Evolutionary conservation across 2,113 vertebrate species (phyloP).

Genomic region (Neogale vison): DNA sequence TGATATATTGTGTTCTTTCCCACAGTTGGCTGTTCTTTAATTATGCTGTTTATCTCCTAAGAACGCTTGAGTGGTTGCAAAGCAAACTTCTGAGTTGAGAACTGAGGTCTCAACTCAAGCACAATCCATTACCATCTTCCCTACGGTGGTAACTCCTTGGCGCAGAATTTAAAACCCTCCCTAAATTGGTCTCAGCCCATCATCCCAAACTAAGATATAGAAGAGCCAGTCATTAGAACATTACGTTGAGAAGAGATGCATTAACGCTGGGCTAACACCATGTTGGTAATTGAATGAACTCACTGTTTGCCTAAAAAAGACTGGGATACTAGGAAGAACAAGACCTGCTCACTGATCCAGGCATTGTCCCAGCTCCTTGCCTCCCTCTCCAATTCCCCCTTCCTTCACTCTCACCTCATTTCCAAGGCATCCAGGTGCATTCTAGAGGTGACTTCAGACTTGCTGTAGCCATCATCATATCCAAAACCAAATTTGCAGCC

Average conservation of each 20-base stretch:
- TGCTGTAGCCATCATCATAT: neutral
- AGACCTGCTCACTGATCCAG: neutral
- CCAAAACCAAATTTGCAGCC: neutral
- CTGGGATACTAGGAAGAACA: neutral
- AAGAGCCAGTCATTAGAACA: neutral
- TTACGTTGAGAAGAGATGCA: neutral
- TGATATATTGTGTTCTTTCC: neutral
- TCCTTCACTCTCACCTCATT: neutral
- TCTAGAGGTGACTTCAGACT: neutral
- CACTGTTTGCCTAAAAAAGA: neutral
- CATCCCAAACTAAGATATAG: neutral
- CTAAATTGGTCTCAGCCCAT: neutral
- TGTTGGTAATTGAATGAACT: neutral
- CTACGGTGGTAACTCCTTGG: neutral
- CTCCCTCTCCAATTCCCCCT: neutral
- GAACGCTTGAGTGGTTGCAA: neutral
- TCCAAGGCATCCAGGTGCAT: neutral
- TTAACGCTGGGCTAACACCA: neutral
- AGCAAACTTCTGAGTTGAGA: constrained; percentile 23
- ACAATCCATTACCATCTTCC: neutral
- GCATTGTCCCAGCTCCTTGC: neutral
- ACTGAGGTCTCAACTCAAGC: neutral
- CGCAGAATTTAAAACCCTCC: neutral
- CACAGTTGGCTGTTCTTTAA: neutral
- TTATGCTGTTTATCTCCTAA: constrained; percentile 36